A percentile compares a stretch with the other conserved stretches of the same genome.
Evolutionary conservation across 2,888 invertebrate genomes (phyloP).

Genomic region (Philopedon plagiatum): DNA sequence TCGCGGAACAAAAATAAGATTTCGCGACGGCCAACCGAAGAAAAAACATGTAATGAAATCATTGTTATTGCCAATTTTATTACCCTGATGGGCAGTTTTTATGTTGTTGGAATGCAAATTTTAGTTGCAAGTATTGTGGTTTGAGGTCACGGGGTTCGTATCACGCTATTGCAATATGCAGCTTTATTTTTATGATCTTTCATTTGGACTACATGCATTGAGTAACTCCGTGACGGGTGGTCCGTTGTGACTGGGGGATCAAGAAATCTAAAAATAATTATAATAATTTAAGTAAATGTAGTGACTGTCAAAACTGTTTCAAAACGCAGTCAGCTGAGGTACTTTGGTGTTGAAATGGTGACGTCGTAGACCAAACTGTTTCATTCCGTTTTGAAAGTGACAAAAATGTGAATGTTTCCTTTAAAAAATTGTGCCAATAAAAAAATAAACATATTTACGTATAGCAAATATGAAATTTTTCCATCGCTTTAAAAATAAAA

Average conservation of each 20-base stretch:
- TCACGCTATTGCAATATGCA: slow-evolving; percentile 33
- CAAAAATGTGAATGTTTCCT: too few species aligned
- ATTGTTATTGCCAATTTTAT: slow-evolving; percentile 59
- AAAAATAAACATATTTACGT: too few species aligned
- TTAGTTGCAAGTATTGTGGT: slow-evolving; percentile 47
- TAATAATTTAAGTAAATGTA: background rate
- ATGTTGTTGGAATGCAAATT: slow-evolving; percentile 51
- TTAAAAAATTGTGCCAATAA: too few species aligned
- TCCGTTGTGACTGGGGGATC: slow-evolving; percentile 17
- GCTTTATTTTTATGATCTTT: slow-evolving; percentile 43
- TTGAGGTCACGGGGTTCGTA: slow-evolving; percentile 45
- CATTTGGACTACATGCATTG: slow-evolving; percentile 28
- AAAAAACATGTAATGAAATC: slow-evolving; percentile 59
- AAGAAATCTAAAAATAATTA: background rate
- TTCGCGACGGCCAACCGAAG: slow-evolving; percentile 34
- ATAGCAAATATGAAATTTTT: too few species aligned
- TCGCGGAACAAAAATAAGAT: slow-evolving; percentile 39
- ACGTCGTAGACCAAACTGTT: too few species aligned
- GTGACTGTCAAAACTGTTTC: too few species aligned
- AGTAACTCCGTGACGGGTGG: slow-evolving; percentile 45
- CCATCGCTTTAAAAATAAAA: too few species aligned
- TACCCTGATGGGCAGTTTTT: slow-evolving; percentile 53
- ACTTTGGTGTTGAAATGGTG: too few species aligned
- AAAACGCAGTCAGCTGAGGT: too few species aligned
- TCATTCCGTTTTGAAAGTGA: too few species aligned